Evolutionary conservation across 2,797 vertebrate genomes (phyloP), one percentile per base, ranked within the genome.

Genomic region (Leptodactylus fallax): DNA sequence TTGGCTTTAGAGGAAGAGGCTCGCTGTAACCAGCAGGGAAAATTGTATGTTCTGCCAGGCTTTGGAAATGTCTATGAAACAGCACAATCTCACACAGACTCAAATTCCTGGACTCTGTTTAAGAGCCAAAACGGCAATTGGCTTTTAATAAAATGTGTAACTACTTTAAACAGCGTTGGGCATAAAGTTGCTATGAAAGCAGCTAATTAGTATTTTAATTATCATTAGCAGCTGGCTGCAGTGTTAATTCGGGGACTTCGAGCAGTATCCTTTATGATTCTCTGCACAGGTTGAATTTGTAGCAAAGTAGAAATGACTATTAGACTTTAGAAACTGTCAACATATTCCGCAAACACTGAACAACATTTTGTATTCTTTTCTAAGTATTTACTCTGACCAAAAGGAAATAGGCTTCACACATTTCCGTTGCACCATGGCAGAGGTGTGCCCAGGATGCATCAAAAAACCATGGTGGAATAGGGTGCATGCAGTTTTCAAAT

Each of bases 151-250:
- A 89, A 89, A 89, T 86, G 84, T 86, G 79, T 78, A 89, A 86
- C 79, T 86, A 86, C 83, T 85, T 88, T 74, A 76, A 63, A 81
- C 76, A 86, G 79, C 74, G 65, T 51, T 79, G 78, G 65, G 79
- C 85, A 86, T 82, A 74, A 81, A 85, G 69, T 89, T 89, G 87
- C 79, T 85, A 85, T 80, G 82, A 81, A 85, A 81, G 82, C 36
- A 53, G 87, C 87, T 89, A 89, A 89, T 86, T 89, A 86, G 79
- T 86, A 71, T 83, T 89, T 82, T 89, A 89, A 89, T 89, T 89
- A 89, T 86, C 84, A 89, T 89, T 86, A 83, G 84, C 83, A 86
- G 85, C 80, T 86, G 88, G 84, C 85, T 83, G 36, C 27, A 63
- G 23, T 82, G 79, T 36, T 86, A 86, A 89, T 81, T 82, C 65